Conservation (phyloP, 2,113 vertebrate genomes). For the Ctenodactylus gundi region DNA sequence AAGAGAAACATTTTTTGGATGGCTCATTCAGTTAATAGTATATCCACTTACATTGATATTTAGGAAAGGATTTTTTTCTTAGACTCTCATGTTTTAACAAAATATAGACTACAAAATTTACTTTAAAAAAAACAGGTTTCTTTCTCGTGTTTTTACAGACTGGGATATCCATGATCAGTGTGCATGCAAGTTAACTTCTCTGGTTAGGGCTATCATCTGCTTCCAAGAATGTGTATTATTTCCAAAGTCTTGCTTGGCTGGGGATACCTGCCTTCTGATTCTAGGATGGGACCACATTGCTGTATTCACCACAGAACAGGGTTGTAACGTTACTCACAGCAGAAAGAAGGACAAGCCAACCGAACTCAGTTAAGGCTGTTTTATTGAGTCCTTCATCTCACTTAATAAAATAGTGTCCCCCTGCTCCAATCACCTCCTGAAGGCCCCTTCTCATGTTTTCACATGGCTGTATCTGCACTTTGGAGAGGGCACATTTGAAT, state of each 20-base stretch:
- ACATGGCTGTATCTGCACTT: background rate
- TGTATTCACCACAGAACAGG: rapidly evolving
- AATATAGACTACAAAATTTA: no score
- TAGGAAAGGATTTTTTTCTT: background rate
- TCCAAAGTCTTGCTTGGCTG: no score
- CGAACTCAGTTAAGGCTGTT: background rate
- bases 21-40: background rate
- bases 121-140: background rate
- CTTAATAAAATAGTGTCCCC: background rate
- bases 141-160: background rate
- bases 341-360: background rate
- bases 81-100: background rate
- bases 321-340: background rate
- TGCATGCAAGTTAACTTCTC: background rate
- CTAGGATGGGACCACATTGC: background rate
- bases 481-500: background rate
- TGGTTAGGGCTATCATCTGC: background rate
- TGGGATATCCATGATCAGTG: background rate
- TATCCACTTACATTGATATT: background rate
- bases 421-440: background rate
- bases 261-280: no score
- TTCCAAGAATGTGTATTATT: background rate
- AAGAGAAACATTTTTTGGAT: background rate
- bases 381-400: no score
- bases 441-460: background rate